Percentiles rank a stretch among this genome's conserved stretches.
phyloP scores from a whole-genome alignment of 2,797 vertebrate species.

The Ispidina picta region DNA sequence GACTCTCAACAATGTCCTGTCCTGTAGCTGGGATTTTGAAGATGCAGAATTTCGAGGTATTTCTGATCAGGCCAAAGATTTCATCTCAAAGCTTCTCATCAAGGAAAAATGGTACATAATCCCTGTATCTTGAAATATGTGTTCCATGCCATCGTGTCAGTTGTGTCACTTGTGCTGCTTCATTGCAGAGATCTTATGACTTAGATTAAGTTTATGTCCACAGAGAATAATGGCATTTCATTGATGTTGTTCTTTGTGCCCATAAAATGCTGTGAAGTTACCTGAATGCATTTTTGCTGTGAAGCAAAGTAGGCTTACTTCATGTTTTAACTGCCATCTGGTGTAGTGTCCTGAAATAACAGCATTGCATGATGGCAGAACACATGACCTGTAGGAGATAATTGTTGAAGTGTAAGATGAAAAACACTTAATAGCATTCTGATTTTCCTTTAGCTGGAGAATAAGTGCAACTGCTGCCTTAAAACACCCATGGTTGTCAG shows the following conservation, averaged over 20 bases:
- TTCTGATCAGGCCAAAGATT: slow-evolving; percentile 93
- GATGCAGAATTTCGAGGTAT: slow-evolving; percentile 89
- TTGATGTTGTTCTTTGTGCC: neutral
- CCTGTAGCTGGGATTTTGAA: slow-evolving; percentile 93
- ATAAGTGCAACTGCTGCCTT: slow-evolving; percentile 94
- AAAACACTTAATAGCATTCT: slow-evolving; percentile 30
- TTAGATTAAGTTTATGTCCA: neutral
- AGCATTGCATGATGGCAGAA: neutral
- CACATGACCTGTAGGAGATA: neutral
- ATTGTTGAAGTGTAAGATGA: neutral
- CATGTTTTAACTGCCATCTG: neutral
- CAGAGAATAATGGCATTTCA: neutral
- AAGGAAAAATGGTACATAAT: slow-evolving; percentile 92
- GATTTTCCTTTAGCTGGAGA: slow-evolving; percentile 87
- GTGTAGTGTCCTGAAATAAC: neutral
- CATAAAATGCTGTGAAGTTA: neutral
- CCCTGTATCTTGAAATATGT: neutral
- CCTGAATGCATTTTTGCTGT: neutral
- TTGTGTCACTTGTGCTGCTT: neutral
- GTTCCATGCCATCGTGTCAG: neutral
- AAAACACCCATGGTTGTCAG: slow-evolving; percentile 93
- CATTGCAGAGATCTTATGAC: neutral
- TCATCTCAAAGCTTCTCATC: slow-evolving; percentile 92
- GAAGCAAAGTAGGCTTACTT: neutral
- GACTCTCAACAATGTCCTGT: slow-evolving; percentile 94